phyloP scores from a whole-genome alignment of 2,888 invertebrate species.

The Gari tellinella region DNA sequence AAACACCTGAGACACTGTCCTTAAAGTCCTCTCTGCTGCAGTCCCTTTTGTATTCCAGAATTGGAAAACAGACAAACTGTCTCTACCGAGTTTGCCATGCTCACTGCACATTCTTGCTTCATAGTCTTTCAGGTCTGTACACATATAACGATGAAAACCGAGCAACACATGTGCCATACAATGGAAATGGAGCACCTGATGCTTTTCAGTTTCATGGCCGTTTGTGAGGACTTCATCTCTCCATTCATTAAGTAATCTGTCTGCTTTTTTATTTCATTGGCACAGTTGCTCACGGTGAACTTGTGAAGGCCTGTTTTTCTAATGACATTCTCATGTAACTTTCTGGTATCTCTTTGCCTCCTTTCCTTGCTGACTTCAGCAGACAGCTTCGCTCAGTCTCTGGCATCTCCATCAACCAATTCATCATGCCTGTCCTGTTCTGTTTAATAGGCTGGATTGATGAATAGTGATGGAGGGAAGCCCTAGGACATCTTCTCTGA shows the following conservation, averaged over 20 bases:
- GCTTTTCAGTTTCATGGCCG: neutral
- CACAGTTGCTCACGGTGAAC: constrained; percentile 24
- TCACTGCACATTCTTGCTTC: neutral
- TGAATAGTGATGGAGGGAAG: too few species aligned
- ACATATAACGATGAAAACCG: neutral
- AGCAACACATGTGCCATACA: too few species aligned
- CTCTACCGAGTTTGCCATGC: constrained; percentile 11
- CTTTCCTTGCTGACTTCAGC: too few species aligned
- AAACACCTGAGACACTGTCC: constrained; percentile 13
- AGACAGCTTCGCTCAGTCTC: too few species aligned
- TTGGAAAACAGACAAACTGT: constrained; percentile 12
- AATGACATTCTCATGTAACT: too few species aligned
- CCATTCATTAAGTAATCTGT: constrained; percentile 18
- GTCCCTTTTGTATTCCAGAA: constrained; percentile 23
- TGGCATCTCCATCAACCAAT: too few species aligned
- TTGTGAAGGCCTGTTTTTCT: too few species aligned
- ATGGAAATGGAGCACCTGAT: too few species aligned
- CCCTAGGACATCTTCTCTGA: constrained; percentile 45
- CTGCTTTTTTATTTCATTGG: constrained; percentile 19
- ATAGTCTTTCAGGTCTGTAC: constrained; percentile 4
- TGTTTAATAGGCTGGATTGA: too few species aligned
- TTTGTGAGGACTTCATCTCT: constrained; percentile 3
- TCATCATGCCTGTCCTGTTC: too few species aligned
- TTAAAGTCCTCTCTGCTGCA: neutral
- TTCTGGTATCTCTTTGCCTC: constrained; percentile 7